Evolutionary conservation across 2,888 invertebrate genomes (phyloP).

Genomic region (Drosophila conformis): DNA sequence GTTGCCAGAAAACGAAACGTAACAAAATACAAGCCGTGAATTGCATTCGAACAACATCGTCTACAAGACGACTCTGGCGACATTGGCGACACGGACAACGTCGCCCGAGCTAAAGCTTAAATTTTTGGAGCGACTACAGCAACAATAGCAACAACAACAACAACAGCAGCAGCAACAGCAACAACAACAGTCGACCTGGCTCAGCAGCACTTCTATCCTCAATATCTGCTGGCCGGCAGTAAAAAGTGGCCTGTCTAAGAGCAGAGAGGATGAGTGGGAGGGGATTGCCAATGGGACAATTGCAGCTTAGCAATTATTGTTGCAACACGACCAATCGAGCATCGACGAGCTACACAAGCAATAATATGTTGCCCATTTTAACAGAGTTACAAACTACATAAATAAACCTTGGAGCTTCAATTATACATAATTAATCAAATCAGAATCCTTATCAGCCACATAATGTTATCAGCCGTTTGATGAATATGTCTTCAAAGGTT

Average conservation of each 20-base stretch:
- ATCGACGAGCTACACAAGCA: slow-evolving; percentile 31
- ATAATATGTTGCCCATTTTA: slow-evolving; percentile 48
- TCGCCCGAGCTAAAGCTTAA: slow-evolving; percentile 64
- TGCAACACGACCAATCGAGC: slow-evolving; percentile 61
- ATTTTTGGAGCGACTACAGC: slow-evolving; percentile 54
- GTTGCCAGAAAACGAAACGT: slow-evolving; percentile 64
- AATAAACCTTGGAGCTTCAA: not conserved
- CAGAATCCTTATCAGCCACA: not conserved
- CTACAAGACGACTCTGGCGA: slow-evolving; percentile 83
- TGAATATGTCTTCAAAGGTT: not conserved
- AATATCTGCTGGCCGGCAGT: slow-evolving; percentile 8
- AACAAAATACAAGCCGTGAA: slow-evolving; percentile 83
- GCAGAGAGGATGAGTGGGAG: slow-evolving; percentile 8
- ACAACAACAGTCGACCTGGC: slow-evolving; percentile 16
- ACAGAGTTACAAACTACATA: not conserved
- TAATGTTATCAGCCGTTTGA: too few relatives aligned
- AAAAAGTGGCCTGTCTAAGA: slow-evolving; percentile 37
- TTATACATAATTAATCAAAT: not conserved
- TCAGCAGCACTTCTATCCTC: slow-evolving; percentile 43
- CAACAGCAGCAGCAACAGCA: not conserved
- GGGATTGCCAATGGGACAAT: slow-evolving; percentile 20
- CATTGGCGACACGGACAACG: slow-evolving; percentile 71
- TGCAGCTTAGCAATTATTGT: slow-evolving; percentile 75
- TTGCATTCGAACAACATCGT: slow-evolving; percentile 85
- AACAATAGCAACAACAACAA: slow-evolving; percentile 3